phyloP scores from a whole-genome alignment of 2,113 vertebrate species.

The Glareola pratincola region DNA sequence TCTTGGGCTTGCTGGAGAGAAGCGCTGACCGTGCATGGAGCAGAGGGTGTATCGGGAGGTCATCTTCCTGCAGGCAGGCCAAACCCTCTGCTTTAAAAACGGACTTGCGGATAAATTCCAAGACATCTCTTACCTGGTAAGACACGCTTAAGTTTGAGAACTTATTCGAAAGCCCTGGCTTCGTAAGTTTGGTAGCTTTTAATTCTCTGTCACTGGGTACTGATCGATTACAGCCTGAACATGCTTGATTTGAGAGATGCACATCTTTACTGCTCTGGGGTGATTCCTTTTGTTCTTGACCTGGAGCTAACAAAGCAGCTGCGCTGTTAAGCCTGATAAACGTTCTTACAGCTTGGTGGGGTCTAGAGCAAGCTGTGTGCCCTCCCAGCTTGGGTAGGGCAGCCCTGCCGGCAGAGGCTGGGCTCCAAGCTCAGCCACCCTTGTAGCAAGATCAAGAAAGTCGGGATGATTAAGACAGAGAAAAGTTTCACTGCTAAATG shows the following conservation, averaged over 20 bases:
- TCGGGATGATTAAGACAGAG: background rate
- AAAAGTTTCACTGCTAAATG: background rate
- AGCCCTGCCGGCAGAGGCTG: background rate
- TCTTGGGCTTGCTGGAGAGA: background rate
- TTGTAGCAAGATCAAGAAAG: background rate
- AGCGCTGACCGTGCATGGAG: accelerated
- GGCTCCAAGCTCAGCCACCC: background rate
- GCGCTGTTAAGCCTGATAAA: background rate
- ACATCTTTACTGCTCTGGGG: background rate
- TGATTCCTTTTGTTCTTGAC: background rate
- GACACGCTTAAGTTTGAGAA: background rate
- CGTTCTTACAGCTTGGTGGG: background rate
- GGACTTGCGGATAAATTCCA: background rate
- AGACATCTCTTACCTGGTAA: background rate
- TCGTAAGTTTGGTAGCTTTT: background rate
- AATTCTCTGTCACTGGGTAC: background rate
- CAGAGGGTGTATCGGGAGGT: background rate
- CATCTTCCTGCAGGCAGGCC: background rate
- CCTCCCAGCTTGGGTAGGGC: background rate
- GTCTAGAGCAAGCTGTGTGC: background rate
- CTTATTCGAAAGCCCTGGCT: background rate
- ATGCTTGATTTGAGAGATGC: background rate
- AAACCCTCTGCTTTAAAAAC: background rate
- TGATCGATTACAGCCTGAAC: background rate
- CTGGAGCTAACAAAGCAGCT: background rate